phyloP scores from a whole-genome alignment of 2,113 vertebrate species.

The Psophia crepitans region DNA sequence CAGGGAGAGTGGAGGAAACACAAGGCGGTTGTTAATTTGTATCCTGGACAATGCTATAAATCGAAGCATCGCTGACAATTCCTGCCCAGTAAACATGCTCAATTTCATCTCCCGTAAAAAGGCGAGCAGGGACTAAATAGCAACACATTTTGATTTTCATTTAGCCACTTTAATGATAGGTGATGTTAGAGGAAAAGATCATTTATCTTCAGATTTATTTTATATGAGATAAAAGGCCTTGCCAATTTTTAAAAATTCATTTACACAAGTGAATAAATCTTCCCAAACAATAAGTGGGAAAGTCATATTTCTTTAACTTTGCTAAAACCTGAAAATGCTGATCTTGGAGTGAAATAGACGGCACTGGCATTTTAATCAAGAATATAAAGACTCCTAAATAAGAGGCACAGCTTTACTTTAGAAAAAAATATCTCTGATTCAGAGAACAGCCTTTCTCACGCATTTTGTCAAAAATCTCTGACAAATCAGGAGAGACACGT shows the following conservation, averaged over 20 bases:
- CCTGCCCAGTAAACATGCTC: conserved; percentile 57
- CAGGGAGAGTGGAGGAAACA: background rate
- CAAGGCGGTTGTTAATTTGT: conserved; percentile 16
- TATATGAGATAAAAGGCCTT: conserved; percentile 25
- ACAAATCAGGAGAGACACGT: conserved; percentile 12
- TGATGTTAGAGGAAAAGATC: conserved; percentile 52
- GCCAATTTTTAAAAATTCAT: conserved; percentile 67
- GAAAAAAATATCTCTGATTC: background rate
- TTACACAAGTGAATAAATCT: conserved; percentile 70
- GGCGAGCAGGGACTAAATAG: conserved; percentile 35
- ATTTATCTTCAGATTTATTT: conserved; percentile 65
- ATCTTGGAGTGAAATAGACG: conserved; percentile 45
- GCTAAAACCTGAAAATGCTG: conserved; percentile 61
- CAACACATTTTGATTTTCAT: conserved; percentile 68
- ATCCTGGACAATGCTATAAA: conserved; percentile 32
- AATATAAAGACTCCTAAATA: conserved; percentile 32
- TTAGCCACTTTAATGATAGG: conserved; percentile 67
- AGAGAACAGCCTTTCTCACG: background rate
- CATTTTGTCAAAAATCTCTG: conserved; percentile 34
- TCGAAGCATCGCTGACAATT: conserved; percentile 10
- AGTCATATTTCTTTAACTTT: conserved; percentile 68
- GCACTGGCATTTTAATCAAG: conserved; percentile 46
- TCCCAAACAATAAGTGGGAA: conserved; percentile 57
- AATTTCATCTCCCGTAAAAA: conserved; percentile 47
- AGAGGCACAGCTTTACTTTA: background rate